phyloP scores from a whole-genome alignment of 2,797 vertebrate genomes.

The Forpus xanthops region DNA sequence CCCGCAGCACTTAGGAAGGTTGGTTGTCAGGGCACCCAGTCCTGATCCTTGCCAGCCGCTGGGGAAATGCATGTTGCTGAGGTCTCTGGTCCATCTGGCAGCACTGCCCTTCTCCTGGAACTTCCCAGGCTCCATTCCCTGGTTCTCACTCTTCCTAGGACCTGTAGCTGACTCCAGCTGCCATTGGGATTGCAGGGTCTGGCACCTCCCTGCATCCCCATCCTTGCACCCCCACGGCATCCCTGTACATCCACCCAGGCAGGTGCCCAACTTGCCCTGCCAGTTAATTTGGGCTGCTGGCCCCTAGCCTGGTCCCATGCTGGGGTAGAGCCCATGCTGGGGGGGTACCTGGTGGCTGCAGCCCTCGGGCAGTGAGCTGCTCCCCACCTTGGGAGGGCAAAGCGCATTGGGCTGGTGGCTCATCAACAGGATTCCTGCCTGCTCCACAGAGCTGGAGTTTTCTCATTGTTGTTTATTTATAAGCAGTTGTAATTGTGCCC shows the following conservation, averaged over 20 bases:
- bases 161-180: fast-evolving
- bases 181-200: neutral
- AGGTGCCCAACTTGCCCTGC: neutral
- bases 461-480: conserved; percentile 57
- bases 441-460: neutral
- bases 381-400: neutral
- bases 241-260: neutral
- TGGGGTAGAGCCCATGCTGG: neutral
- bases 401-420: neutral
- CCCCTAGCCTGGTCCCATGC: neutral
- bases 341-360: neutral
- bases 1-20: fast-evolving
- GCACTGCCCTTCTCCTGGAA: neutral
- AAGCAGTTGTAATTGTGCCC: conserved; percentile 43
- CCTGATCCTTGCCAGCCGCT: neutral
- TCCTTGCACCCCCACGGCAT: neutral
- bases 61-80: fast-evolving
- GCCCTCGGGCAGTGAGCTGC: neutral
- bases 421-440: fast-evolving
- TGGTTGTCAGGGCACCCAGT: neutral
- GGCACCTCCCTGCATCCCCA: neutral
- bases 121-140: neutral
- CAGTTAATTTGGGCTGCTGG: neutral
- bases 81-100: neutral
- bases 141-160: neutral